Evolutionary conservation across 2,888 invertebrate species (phyloP), one percentile per base, ranked within the genome.

Genomic region (Drosophila parthenogenetica): DNA sequence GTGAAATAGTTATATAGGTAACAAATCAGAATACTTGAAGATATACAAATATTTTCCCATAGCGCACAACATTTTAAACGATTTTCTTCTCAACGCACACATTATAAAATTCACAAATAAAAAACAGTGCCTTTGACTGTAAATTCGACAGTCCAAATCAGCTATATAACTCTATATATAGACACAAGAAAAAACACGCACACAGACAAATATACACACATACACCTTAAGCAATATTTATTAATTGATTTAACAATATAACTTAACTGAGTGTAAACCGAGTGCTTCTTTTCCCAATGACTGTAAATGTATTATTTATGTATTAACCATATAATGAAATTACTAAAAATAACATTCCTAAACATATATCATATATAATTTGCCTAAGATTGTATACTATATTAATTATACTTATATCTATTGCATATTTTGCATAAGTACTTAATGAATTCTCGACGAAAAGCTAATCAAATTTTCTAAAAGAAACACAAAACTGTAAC

Each of bases 81-180:
- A 22, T 5, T 61, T 42, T 48, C n/a, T 60, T 35, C 48, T 63
- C 62, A 60, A 61, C 45, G 60, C 71, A 77, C 79, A 74, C n/a
- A 39, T n/a, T 66, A 29, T 50, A 16, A n/a, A 32, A 69, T 66
- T 63, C 67, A 84, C 68, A 77, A 63, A 22, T 22, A 84, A 88
- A 89, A 84, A 88, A 89, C 73, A 89, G 88, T 89, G 88, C 88
- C 88, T 89, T 89, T 80, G 80, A 89, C 86, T 89, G 79, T 69
- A 59, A 60, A 13, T 45, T 45, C 55, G 40, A 64, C 69, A 77
- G 77, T 77, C 70, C 55, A 35, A 60, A 68, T 70, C 68, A 40
- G 69, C 61, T 68, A 63, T 66, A 78, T 53, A 66, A 54, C 8
- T 45, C 45, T 43, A 69, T 49, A 50, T 54, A 69, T 40, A 61